Percentiles rank a stretch among this genome's conserved stretches.
Evolutionary conservation across 2,888 invertebrate species (phyloP).

Genomic region (Junonia oenone): DNA sequence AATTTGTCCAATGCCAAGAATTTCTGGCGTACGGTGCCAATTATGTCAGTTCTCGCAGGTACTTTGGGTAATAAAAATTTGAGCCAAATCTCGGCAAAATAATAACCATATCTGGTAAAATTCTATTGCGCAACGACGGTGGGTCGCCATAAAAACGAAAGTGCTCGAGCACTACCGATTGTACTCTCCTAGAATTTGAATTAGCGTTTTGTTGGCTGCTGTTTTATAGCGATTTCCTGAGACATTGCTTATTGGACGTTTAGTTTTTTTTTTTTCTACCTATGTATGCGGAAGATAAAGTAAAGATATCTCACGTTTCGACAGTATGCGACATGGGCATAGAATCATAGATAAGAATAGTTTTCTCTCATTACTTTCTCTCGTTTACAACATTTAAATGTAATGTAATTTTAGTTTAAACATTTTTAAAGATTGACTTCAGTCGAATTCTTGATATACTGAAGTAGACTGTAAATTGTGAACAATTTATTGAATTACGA

Average conservation of each 20-base stretch:
- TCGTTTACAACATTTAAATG: not conserved
- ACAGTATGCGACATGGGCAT: not conserved
- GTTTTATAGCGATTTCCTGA: slow-evolving; percentile 3
- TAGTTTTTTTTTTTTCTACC: not conserved
- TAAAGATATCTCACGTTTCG: slow-evolving; percentile 11
- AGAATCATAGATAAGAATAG: not conserved
- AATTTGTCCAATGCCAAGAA: slow-evolving; percentile 11
- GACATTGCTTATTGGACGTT: not conserved
- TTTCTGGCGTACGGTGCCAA: slow-evolving; percentile 16
- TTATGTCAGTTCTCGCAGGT: slow-evolving; percentile 17
- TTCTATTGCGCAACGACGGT: slow-evolving; percentile 9
- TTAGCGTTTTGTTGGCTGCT: slow-evolving; percentile 10
- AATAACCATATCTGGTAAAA: slow-evolving; percentile 5
- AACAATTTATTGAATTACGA: not conserved
- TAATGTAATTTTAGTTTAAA: too few species aligned
- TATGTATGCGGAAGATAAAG: slow-evolving; percentile 11
- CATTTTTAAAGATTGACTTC: not conserved
- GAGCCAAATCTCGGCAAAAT: slow-evolving; percentile 6
- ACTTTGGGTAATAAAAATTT: slow-evolving; percentile 9
- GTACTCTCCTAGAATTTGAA: slow-evolving; percentile 21
- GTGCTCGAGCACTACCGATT: slow-evolving; percentile 15
- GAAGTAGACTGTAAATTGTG: not conserved
- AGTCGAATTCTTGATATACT: not conserved
- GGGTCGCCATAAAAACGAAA: slow-evolving; percentile 20
- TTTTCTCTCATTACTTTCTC: not conserved